These are phyloP conservation scores for Petrolisthes manimaculis DNA, from an alignment of 2,888 invertebrate species.

Conservation along the genomic window DNA sequence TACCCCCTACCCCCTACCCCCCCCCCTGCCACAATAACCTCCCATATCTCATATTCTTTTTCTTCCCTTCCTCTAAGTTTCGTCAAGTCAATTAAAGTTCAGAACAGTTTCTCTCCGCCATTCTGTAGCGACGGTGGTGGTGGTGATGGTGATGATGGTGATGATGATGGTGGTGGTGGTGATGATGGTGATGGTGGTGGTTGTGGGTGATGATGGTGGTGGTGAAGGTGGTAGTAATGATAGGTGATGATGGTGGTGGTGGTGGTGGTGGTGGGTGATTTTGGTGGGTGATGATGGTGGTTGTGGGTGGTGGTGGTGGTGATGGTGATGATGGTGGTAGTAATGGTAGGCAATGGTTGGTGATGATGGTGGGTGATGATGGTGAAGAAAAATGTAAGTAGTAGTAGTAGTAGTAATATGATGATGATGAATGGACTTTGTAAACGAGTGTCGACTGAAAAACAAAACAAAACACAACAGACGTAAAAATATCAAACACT, in stretches of 20 bases:
- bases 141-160: neutral
- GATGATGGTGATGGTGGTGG: neutral
- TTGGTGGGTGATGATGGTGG: neutral
- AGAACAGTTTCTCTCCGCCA: slow-evolving; percentile 5
- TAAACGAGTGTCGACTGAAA: no score
- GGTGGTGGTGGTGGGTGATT: neutral
- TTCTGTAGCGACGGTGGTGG: neutral
- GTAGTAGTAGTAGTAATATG: neutral
- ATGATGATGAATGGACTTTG: no score
- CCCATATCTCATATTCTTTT: slow-evolving; percentile 37
- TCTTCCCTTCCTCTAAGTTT: slow-evolving; percentile 27
- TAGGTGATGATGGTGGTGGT: neutral
- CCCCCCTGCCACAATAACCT: slow-evolving; percentile 10
- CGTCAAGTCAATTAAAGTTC: slow-evolving; percentile 35
- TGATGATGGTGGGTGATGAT: neutral
- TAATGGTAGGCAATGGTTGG: neutral
- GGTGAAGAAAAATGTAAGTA: neutral
- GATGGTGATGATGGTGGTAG: neutral
- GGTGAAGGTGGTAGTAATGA: neutral
- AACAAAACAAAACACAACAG: no score
- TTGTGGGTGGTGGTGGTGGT: neutral
- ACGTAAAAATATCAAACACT: no score
- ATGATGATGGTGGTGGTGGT: neutral
- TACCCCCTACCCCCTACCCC: neutral
- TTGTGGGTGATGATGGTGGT: neutral